These are phyloP conservation scores for Zoanthus sociatus DNA, from an alignment of 92 coral and sea anemone genomes.

Conservation along the genomic window DNA sequence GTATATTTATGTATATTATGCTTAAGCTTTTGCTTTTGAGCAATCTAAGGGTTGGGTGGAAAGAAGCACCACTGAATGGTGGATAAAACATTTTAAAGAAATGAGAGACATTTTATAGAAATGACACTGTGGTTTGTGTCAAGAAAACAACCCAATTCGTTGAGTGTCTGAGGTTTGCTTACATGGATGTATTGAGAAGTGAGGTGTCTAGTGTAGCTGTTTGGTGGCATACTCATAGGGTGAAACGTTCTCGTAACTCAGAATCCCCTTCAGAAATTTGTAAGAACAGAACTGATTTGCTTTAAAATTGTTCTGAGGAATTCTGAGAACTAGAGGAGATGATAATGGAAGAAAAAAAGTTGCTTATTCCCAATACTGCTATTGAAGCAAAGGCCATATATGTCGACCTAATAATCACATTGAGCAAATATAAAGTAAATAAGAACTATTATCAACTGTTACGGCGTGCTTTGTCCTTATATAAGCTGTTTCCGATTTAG, in stretches of 20 bases:
- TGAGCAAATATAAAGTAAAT: conserved; percentile 4
- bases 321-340: conserved; percentile 39
- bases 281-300: conserved; percentile 6
- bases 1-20: too few species aligned
- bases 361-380: conserved; percentile 25
- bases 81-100: too few species aligned
- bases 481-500: background rate
- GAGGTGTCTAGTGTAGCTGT: background rate
- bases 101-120: conserved; percentile 2
- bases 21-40: too few species aligned
- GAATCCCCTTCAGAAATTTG: background rate
- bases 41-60: too few species aligned
- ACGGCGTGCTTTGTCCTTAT: background rate
- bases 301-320: conserved; percentile 21
- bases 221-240: background rate
- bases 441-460: background rate
- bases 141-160: conserved; percentile 3
- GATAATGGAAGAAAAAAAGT: conserved; percentile 24
- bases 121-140: conserved; percentile 15
- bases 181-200: background rate
- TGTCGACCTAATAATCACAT: conserved; percentile 24
- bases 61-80: conserved; percentile 13
- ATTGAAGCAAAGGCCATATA: conserved; percentile 22
- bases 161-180: background rate
- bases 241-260: background rate